Evolutionary conservation across 2,888 invertebrate genomes (phyloP), one percentile per base, ranked within the genome.

Genomic region (Onchidella celtica): DNA sequence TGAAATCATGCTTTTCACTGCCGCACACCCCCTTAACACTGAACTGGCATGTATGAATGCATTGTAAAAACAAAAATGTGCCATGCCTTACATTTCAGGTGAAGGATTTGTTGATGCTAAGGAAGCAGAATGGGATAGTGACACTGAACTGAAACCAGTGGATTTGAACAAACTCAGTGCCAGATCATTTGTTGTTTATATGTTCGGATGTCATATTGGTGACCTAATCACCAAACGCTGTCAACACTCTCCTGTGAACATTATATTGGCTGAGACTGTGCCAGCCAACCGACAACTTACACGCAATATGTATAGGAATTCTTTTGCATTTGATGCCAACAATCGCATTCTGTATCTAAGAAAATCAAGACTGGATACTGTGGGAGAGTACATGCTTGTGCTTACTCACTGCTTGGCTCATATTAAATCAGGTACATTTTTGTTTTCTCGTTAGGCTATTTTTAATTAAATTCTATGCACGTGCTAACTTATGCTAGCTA

Each of bases 261-360:
- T 92, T 38, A 88, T 92, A n/a, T 86, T 92, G 24, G 92, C 92
- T 1, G 89, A 91, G 75, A 89, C 90, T 83, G 90, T 92, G 29
- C 92, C 92, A 63, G 86, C 91, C 40, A 92, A 92, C 82, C 85
- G 85, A 24, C 86, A 89, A 11, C 86, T 92, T 27, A 80, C 88
- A 0, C 85, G 87, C 36, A 92, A 92, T 84, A 87, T 89, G 68
- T 92, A 91, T 87, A 87, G 91, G 70, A 92, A 92, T 87, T 91
- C 91, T 47, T 92, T 92, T 91, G 86, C 88, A 77, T 92, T 88
- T 78, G 92, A 92, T 83, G 92, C 91, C 68, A 90, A 87, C 85
- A 92, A 92, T 85, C 88, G 87, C 66, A 91, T 92, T 57, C 84
- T 92, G 86, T 92, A 92, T 80, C 83, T 92, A 70, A 81, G 92